Percentiles rank a stretch among this genome's conserved stretches.
These are phyloP conservation scores for Fragum fragum DNA, from an alignment of 2,888 invertebrate species.

Conservation along the genomic window DNA sequence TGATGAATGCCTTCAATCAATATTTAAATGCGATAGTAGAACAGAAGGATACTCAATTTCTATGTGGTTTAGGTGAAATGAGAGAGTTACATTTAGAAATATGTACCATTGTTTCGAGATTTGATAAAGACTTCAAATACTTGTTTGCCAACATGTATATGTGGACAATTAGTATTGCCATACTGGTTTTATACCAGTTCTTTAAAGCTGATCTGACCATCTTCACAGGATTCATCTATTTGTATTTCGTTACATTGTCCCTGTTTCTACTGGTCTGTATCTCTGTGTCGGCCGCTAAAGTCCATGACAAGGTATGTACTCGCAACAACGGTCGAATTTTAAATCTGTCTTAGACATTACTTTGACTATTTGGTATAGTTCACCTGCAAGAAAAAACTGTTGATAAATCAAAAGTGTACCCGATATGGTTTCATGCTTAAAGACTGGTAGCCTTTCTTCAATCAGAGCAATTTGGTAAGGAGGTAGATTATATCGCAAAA, in stretches of 20 bases:
- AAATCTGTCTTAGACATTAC: too few species aligned
- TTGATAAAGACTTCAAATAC: neutral
- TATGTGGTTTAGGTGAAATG: neutral
- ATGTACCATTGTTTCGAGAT: neutral
- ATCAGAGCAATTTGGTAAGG: too few species aligned
- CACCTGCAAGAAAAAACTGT: too few species aligned
- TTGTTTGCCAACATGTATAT: neutral
- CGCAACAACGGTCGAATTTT: too few species aligned
- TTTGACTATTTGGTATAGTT: too few species aligned
- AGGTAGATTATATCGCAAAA: too few species aligned
- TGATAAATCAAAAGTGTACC: too few species aligned
- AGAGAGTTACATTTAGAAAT: neutral
- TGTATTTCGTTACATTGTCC: neutral
- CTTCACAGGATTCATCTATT: neutral
- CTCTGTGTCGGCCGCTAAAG: conserved; percentile 2
- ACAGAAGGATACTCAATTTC: neutral
- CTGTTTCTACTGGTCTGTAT: neutral
- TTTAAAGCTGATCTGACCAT: neutral
- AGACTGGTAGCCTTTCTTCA: too few species aligned
- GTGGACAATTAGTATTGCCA: neutral
- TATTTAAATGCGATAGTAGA: neutral
- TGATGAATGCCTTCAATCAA: neutral
- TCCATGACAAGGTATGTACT: too few species aligned
- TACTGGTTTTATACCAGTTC: neutral
- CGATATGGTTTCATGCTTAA: too few species aligned